These are phyloP conservation scores for Microtus richardsoni DNA, from an alignment of 2,113 vertebrate genomes.

Conservation along the genomic window DNA sequence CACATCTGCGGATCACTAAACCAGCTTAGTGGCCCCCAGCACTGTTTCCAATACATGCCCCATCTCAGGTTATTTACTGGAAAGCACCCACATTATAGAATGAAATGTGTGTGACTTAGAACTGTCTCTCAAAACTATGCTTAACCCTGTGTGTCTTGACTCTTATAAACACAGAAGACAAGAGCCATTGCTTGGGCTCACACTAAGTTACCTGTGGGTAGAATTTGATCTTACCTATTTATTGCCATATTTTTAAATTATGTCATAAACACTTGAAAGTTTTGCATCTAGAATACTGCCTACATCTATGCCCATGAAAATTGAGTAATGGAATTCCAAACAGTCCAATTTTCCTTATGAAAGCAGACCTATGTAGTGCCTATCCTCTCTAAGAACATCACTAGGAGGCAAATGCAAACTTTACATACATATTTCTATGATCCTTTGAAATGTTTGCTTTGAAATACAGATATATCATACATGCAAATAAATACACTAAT, in stretches of 20 bases:
- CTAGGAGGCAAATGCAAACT: slow-evolving; percentile 83
- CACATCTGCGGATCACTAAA: slow-evolving; percentile 48
- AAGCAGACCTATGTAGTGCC: slow-evolving; percentile 61
- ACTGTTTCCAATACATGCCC: slow-evolving; percentile 65
- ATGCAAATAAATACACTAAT: slow-evolving; percentile 83
- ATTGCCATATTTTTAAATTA: slow-evolving; percentile 69
- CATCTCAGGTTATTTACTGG: slow-evolving; percentile 68
- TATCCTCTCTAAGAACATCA: slow-evolving; percentile 70
- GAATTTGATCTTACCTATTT: slow-evolving; percentile 67
- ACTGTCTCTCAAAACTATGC: slow-evolving; percentile 18
- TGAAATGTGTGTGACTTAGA: slow-evolving; percentile 61
- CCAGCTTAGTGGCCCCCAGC: slow-evolving; percentile 49
- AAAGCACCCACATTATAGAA: slow-evolving; percentile 62
- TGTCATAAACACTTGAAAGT: slow-evolving; percentile 66
- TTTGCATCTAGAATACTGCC: slow-evolving; percentile 74
- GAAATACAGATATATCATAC: slow-evolving; percentile 82
- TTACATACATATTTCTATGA: slow-evolving; percentile 80
- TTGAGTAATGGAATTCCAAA: slow-evolving; percentile 78
- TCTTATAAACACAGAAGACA: slow-evolving; percentile 15
- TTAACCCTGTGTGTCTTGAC: background rate
- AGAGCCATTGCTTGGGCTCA: slow-evolving; percentile 30
- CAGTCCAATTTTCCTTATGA: slow-evolving; percentile 76
- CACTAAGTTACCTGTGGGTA: slow-evolving; percentile 72
- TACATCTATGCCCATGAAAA: slow-evolving; percentile 78
- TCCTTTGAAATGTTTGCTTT: slow-evolving; percentile 84